A percentile compares a stretch with the other conserved stretches of the same genome.
These are phyloP conservation scores for Dasysyrphus tricinctus DNA, from an alignment of 2,888 invertebrate genomes.

Conservation along the genomic window DNA sequence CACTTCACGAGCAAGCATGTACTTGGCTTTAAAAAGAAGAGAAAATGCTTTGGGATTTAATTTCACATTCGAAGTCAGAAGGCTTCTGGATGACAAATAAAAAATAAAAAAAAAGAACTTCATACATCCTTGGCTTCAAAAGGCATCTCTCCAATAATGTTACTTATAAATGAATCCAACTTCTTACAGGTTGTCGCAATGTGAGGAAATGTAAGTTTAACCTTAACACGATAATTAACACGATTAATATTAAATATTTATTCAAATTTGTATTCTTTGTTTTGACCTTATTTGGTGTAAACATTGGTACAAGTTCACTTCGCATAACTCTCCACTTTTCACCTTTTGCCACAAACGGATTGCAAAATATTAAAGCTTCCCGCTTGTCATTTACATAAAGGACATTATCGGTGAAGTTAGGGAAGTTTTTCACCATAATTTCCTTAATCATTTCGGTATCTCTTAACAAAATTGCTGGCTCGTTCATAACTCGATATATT, in stretches of 20 bases:
- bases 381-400: conserved; percentile 77
- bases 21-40: not conserved
- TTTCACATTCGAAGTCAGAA: not conserved
- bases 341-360: conserved; percentile 79
- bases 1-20: too few species aligned
- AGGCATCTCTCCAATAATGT: conserved; percentile 33
- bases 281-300: conserved; percentile 79
- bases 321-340: conserved; percentile 78
- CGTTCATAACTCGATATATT: conserved; percentile 79
- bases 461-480: conserved; percentile 78
- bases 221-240: conserved; percentile 52
- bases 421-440: conserved; percentile 78
- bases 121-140: conserved; percentile 79
- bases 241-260: too few species aligned
- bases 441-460: conserved; percentile 77
- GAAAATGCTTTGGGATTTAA: not conserved
- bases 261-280: too few species aligned
- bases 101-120: not conserved
- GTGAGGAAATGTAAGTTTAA: conserved; percentile 78
- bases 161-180: conserved; percentile 73
- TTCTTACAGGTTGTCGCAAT: conserved; percentile 76
- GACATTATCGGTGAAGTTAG: conserved; percentile 78
- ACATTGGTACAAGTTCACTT: conserved; percentile 78
- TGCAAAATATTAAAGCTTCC: conserved; percentile 77
- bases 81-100: not conserved